Evolutionary conservation across 1,140 invertebrate genomes (phyloP).

Genomic region (Hetaerina americana): DNA sequence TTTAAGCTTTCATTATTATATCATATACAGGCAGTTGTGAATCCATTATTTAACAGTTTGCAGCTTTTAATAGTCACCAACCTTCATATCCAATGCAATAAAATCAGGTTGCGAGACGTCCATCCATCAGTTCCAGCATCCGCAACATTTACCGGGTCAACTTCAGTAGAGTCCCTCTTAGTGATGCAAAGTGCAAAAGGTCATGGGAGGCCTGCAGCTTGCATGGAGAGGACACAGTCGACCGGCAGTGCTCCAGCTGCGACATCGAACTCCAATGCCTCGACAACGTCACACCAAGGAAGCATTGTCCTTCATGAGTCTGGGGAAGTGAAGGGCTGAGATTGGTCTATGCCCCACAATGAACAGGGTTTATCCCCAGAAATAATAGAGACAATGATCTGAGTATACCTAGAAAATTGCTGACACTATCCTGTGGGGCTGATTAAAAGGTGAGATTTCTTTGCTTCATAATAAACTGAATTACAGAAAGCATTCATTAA

Average conservation of each 20-base stretch:
- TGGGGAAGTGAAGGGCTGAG: background rate
- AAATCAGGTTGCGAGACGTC: background rate
- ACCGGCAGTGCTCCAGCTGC: background rate
- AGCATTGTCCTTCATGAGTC: background rate
- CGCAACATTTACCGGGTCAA: background rate
- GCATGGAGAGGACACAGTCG: background rate
- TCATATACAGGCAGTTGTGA: too few relatives aligned
- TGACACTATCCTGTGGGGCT: background rate
- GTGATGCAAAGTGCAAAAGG: background rate
- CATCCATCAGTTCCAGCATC: background rate
- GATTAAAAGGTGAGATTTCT: background rate
- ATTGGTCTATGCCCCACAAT: background rate
- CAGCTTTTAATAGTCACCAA: too few relatives aligned
- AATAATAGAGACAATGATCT: background rate
- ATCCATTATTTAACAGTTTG: too few relatives aligned
- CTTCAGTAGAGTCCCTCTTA: background rate
- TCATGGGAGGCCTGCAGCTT: background rate
- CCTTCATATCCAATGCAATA: too few relatives aligned
- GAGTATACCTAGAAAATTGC: background rate
- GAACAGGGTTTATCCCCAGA: background rate
- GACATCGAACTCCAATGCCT: background rate
- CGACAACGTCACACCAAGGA: background rate
- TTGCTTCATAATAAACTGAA: too few relatives aligned
- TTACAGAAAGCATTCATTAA: too few relatives aligned
- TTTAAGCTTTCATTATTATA: too few relatives aligned